Conservation (phyloP, 2,797 vertebrate genomes). For the Pantherophis vulpinus region DNA sequence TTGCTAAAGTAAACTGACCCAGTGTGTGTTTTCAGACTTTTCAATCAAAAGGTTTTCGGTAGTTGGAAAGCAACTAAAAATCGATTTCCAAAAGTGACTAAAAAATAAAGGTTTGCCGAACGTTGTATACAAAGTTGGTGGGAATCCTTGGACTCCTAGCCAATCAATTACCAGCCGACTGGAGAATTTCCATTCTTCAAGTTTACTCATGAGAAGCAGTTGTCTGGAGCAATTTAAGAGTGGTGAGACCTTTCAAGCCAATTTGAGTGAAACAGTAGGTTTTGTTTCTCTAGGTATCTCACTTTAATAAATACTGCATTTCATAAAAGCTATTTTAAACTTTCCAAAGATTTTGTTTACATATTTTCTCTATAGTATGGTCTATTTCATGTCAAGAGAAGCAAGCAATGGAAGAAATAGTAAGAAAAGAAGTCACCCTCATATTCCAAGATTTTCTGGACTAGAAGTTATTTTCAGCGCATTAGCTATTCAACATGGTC, state of each 20-base stretch:
- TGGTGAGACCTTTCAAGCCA: background rate
- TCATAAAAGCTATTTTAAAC: constrained; percentile 63
- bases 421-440: background rate
- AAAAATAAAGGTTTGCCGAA: background rate
- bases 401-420: background rate
- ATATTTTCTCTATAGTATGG: constrained; percentile 46
- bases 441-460: background rate
- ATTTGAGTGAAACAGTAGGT: constrained; percentile 10
- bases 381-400: constrained; percentile 44
- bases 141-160: background rate
- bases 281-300: constrained; percentile 59
- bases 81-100: background rate
- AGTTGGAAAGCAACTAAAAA: background rate
- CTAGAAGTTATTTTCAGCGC: background rate
- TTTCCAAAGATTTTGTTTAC: constrained; percentile 59
- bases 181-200: background rate
- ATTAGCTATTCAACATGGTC: background rate
- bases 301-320: constrained; percentile 64
- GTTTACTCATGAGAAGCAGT: background rate
- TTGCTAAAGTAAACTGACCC: background rate
- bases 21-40: background rate
- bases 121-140: background rate
- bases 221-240: background rate
- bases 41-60: background rate
- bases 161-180: background rate